Evolutionary conservation across 1,140 invertebrate species (phyloP).

Genomic region (Heliconius nattereri): DNA sequence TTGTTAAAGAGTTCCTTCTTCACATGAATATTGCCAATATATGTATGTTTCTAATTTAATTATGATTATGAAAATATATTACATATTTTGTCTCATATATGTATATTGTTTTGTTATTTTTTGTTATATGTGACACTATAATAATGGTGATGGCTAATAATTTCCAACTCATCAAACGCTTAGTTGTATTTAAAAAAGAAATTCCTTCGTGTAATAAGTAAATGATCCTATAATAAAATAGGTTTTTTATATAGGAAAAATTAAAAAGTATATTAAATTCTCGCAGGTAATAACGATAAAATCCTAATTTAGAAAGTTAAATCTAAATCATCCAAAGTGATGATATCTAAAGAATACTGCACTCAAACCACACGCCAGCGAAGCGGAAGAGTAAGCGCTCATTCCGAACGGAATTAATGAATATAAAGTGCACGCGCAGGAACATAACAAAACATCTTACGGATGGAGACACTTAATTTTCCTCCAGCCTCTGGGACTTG

Average conservation of each 20-base stretch:
- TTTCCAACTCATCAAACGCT: too few species aligned
- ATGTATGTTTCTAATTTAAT: background rate
- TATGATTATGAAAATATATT: too few species aligned
- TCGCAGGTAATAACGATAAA: background rate
- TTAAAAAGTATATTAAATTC: background rate
- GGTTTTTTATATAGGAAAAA: too few species aligned
- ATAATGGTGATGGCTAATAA: too few species aligned
- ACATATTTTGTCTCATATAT: too few species aligned
- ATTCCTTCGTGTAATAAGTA: too few species aligned
- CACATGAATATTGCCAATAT: background rate
- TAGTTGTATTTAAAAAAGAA: too few species aligned
- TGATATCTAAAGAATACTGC: conserved; percentile 52
- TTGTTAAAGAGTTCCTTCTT: conserved; percentile 2
- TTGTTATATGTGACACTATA: too few species aligned
- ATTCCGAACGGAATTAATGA: conserved; percentile 64
- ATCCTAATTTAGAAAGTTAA: background rate
- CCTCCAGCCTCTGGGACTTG: conserved; percentile 48
- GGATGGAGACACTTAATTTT: conserved; percentile 56
- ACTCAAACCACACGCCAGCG: conserved; percentile 50
- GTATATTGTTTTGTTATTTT: too few species aligned
- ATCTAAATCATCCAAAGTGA: conserved; percentile 23
- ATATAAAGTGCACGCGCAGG: conserved; percentile 63
- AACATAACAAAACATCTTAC: conserved; percentile 50
- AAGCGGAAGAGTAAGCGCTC: conserved; percentile 52
- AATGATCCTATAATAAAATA: too few species aligned